Evolutionary conservation across 2,797 vertebrate genomes (phyloP), one percentile per base, ranked within the genome.

Genomic region (Microctenopoma steveboyesi): DNA sequence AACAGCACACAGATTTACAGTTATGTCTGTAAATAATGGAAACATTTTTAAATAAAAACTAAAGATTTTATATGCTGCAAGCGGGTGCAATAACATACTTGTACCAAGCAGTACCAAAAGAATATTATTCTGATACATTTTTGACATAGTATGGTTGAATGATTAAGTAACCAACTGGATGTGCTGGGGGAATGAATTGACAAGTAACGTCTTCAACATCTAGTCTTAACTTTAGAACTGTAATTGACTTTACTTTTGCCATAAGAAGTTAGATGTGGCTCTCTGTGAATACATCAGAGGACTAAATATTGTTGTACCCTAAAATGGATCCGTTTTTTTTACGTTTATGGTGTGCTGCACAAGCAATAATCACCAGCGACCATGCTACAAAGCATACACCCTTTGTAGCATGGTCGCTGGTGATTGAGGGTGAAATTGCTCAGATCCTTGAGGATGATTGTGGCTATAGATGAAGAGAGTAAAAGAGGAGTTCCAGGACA

Each of bases 381-480:
- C 18, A 18, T 18, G 18, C 18, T 18, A 18, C 18, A 18, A 30
- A 49, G 69, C 70, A 81, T 82, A 82, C 87, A 81, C 87, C 73
- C 50, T 64, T 70, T 76, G 79, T 82, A 58, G 64, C 74, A 72
- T 6, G 47, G 64, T 85, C 79, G 61, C 82, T 74, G 76, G 69
- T 82, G 88, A 91, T 84, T 86, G 84, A 87, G 88, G 83, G 75
- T 83, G 83, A 91, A 86, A 83, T 76, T 12, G 4, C 52, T 86
- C 39, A 82, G 89, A 90, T 90, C 86, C 85, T 85, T 84, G 58
- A 68, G 63, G 69, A 70, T 62, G 84, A 90, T 88, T 90, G 76
- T 50, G 76, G 79, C 65, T 58, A 76, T 79, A 87, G 87, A 91
- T 88, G 83, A 88, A 72, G 58, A 33, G 76, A 74, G 58, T 59